Base-by-base conservation (phyloP, 2,797 vertebrate species). In the Chanos chanos region DNA sequence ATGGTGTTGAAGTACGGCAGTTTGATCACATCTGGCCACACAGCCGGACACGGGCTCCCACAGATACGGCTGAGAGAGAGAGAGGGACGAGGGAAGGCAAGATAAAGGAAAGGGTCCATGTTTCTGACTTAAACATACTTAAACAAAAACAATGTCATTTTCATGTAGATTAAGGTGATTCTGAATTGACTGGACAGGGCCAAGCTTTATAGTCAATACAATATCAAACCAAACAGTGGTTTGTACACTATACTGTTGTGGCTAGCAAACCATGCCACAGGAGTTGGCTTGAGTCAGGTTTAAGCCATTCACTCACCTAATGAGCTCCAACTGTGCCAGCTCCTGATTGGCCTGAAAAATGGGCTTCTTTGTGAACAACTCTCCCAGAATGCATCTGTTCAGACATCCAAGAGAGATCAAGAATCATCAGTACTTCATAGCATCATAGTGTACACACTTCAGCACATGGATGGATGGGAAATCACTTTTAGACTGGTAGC, bases 291-390 rank as follows among this genome's bases (percentile, higher is more conserved):
- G n/a, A n/a, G n/a, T n/a, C n/a, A n/a, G n/a, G n/a, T n/a, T n/a
- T n/a, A n/a, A n/a, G n/a, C n/a, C n/a, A n/a, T 10, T 18, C 33
- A 21, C 4, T 53, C 56, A 98, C 96, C 97, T 99, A 85, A 98
- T 98, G 70, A 98, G 87, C 86, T 99, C 97, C 64, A 99, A 90
- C 81, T 99, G 97, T 50, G 96, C 89, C 76, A 98, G 87, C 78
- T 99, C 97, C 88, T 98, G 94, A 83, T 97, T 99, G 61, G 97
- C 97, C 89, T 99, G 97, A 85, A 99, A 99, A 82, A 99, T 96
- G 78, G 97, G 97, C 83, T 94, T 98, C 90, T 98, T 99, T 57
- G 94, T 99, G 75, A 98, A 99, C 60, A 99, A 89, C 83, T 99
- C 95, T 78, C 96, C 96, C 58, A 99, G 89, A 83, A 99, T 99